These are phyloP conservation scores for Argyrosomus japonicus DNA, from an alignment of 2,113 vertebrate genomes.

Conservation along the genomic window DNA sequence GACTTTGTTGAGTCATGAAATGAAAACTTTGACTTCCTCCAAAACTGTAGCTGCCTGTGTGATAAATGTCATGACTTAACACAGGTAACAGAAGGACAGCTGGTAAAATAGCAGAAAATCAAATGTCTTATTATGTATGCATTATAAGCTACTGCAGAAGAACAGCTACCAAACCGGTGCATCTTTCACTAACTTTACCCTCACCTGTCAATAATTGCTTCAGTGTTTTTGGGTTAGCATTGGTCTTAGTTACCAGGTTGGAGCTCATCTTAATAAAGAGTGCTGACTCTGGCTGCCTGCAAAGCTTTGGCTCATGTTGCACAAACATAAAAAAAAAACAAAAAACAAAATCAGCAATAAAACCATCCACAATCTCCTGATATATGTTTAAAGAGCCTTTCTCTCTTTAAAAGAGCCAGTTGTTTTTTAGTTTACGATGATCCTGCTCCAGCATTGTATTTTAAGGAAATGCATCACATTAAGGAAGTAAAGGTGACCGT, in stretches of 20 bases:
- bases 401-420: constrained; percentile 1
- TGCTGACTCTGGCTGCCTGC: background rate
- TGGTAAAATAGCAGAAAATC: background rate
- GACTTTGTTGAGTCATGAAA: background rate
- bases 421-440: background rate
- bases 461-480: constrained; percentile 11
- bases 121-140: background rate
- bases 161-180: background rate
- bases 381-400: background rate
- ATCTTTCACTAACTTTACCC: background rate
- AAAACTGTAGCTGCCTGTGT: background rate
- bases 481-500: background rate
- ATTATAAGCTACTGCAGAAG: background rate
- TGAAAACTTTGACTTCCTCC: background rate
- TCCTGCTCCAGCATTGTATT: background rate
- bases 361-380: too few species aligned
- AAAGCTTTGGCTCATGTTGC: background rate
- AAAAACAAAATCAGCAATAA: background rate
- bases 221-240: background rate
- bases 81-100: too few species aligned
- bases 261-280: background rate
- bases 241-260: background rate
- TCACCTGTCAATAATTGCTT: background rate
- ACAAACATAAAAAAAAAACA: background rate
- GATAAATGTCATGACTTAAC: too few species aligned